Percentiles rank a stretch among this genome's conserved stretches.
These are phyloP conservation scores for Tetraneura akinire DNA, from an alignment of 1,140 invertebrate species.

Conservation along the genomic window DNA sequence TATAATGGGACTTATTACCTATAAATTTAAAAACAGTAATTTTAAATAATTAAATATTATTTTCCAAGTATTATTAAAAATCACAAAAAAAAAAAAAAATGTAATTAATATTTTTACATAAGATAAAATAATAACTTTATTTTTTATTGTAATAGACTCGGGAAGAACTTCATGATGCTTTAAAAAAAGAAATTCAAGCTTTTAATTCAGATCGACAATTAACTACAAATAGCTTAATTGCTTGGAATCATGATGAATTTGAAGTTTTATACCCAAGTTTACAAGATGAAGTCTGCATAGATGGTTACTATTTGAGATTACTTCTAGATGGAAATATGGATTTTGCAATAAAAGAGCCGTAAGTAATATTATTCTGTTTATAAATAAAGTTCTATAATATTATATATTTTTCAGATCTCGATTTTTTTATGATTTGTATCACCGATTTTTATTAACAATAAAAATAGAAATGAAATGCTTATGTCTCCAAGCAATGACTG, in stretches of 20 bases:
- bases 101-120: no score
- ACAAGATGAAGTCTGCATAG: slow-evolving; percentile 95
- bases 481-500: slow-evolving; percentile 96
- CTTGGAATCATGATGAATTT: slow-evolving; percentile 98
- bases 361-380: slow-evolving; percentile 60
- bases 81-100: no score
- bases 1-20: no score
- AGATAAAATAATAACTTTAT: not conserved
- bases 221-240: slow-evolving; percentile 76
- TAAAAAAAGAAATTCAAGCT: slow-evolving; percentile 91
- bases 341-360: slow-evolving; percentile 84
- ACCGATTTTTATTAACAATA: slow-evolving; percentile 89
- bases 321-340: slow-evolving; percentile 90
- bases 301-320: slow-evolving; percentile 95
- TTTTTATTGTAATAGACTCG: slow-evolving; percentile 70
- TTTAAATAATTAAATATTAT: no score
- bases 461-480: slow-evolving; percentile 91
- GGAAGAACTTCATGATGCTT: slow-evolving; percentile 87
- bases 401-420: slow-evolving; percentile 72
- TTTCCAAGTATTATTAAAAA: no score
- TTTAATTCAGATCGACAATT: slow-evolving; percentile 90
- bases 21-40: no score
- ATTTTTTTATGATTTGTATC: slow-evolving; percentile 99
- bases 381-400: slow-evolving; percentile 7
- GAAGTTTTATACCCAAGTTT: slow-evolving; percentile 92